Evolutionary conservation across 2,888 invertebrate species (phyloP).

Genomic region (Epistrophe grossulariae): DNA sequence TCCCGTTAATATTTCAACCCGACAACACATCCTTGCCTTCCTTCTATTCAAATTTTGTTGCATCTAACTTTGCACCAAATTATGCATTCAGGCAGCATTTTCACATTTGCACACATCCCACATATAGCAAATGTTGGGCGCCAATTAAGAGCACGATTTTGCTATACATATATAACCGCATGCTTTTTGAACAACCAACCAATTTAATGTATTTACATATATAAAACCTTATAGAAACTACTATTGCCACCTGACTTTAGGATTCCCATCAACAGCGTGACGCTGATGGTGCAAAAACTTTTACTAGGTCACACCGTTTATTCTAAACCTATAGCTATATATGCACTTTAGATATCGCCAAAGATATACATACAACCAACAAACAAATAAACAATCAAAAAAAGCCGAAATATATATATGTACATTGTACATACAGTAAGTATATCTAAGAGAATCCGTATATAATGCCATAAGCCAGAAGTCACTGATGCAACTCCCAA

Average conservation of each 20-base stretch:
- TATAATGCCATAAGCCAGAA: constrained; percentile 44
- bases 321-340: constrained; percentile 1
- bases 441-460: constrained; percentile 16
- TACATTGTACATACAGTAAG: no score
- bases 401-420: neutral
- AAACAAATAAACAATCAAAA: constrained; percentile 17
- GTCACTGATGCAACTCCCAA: constrained; percentile 32
- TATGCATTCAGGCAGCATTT: constrained; percentile 44
- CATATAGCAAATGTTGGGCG: constrained; percentile 24
- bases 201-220: constrained; percentile 3
- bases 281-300: constrained; percentile 45
- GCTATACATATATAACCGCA: constrained; percentile 14
- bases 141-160: constrained; percentile 70
- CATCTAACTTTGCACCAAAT: constrained; percentile 31
- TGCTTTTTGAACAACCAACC: neutral
- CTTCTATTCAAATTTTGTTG: constrained; percentile 10
- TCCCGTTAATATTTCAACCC: constrained; percentile 8
- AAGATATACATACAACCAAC: constrained; percentile 15
- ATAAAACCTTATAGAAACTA: constrained; percentile 2
- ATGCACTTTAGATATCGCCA: neutral
- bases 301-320: constrained; percentile 74
- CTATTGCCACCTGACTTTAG: constrained; percentile 61
- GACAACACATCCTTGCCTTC: neutral
- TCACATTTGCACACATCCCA: constrained; percentile 40
- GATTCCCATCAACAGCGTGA: constrained; percentile 51